Conservation (phyloP, 1,140 invertebrate species). For the Caenorhabditis remanei region DNA sequence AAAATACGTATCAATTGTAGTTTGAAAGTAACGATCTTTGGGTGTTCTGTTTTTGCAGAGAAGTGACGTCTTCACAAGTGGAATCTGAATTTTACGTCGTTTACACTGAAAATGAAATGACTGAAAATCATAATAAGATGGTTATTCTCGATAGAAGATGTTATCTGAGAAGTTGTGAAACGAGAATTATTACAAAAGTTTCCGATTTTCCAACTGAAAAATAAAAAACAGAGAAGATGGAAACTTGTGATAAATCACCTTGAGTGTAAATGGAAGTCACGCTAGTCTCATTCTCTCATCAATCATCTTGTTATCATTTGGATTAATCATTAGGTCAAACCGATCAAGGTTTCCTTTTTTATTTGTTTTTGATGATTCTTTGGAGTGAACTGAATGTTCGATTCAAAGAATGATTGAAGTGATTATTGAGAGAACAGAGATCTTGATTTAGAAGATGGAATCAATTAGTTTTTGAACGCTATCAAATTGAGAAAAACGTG, state of each 20-base stretch:
- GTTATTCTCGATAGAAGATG: slow-evolving; percentile 11
- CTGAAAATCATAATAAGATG: background rate
- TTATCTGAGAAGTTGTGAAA: background rate
- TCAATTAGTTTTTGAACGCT: too few species aligned
- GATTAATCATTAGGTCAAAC: slow-evolving; percentile 21
- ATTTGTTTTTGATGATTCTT: background rate
- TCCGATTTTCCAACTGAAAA: background rate
- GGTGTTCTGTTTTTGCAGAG: background rate
- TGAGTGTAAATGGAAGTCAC: background rate
- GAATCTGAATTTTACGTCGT: background rate
- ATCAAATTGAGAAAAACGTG: too few species aligned
- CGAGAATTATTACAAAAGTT: background rate
- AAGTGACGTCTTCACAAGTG: background rate
- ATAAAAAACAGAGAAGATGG: background rate
- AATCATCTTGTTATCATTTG: slow-evolving; percentile 23
- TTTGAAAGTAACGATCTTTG: background rate
- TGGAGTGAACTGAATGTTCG: slow-evolving; percentile 26
- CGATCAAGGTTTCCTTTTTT: slow-evolving; percentile 23
- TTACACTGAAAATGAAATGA: background rate
- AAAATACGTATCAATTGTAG: background rate
- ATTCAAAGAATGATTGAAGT: slow-evolving; percentile 8
- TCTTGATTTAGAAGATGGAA: background rate
- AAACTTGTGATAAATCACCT: slow-evolving; percentile 10
- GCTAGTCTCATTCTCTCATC: slow-evolving; percentile 16
- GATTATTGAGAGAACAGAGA: background rate